Evolutionary conservation across 2,113 vertebrate genomes (phyloP).

Genomic region (Bufo bufo): DNA sequence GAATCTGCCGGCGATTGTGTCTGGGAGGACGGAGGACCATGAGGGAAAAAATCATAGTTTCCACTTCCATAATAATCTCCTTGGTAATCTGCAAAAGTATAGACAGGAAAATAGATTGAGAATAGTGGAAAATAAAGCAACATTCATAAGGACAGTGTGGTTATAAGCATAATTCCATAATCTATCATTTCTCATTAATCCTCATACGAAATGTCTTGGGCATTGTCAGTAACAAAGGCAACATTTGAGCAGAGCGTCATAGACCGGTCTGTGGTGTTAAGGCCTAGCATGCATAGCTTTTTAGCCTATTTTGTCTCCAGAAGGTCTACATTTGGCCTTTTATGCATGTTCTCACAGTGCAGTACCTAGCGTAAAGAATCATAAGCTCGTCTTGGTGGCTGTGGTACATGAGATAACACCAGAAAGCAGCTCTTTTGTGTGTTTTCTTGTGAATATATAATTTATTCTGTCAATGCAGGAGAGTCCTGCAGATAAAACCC

Average conservation of each 20-base stretch:
- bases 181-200: background rate
- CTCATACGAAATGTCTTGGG: background rate
- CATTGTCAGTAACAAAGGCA: background rate
- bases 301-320: slow-evolving; percentile 10
- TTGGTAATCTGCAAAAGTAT: slow-evolving; percentile 84
- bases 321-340: slow-evolving; percentile 4
- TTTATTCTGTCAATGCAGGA: slow-evolving; percentile 48
- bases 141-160: background rate
- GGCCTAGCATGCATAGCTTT: background rate
- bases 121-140: background rate
- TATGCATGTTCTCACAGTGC: slow-evolving; percentile 14
- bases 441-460: slow-evolving; percentile 50
- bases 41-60: slow-evolving; percentile 96
- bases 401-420: slow-evolving; percentile 40
- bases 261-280: background rate
- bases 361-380: slow-evolving; percentile 19
- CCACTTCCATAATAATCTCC: slow-evolving; percentile 92
- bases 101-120: slow-evolving; percentile 12
- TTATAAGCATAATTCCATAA: background rate
- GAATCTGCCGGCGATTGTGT: slow-evolving; percentile 94
- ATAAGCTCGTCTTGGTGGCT: slow-evolving; percentile 36
- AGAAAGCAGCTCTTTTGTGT: slow-evolving; percentile 47
- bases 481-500: slow-evolving; percentile 27
- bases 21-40: slow-evolving; percentile 94
- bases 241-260: background rate